Conservation (phyloP, 1,140 invertebrate genomes). For the Carcinoscorpius rotundicauda region DNA sequence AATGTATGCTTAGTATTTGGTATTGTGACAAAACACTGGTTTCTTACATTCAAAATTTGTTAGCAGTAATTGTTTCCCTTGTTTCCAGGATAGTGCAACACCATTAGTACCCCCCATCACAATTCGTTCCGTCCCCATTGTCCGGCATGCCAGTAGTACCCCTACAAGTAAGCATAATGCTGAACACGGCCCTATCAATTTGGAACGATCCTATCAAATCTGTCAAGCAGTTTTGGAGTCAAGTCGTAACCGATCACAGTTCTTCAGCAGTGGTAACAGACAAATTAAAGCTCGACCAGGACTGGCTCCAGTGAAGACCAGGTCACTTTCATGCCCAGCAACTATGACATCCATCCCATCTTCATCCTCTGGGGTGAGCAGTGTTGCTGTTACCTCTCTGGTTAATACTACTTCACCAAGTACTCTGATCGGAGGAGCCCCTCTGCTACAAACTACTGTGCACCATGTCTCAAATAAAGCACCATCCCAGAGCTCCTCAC, state of each 20-base stretch:
- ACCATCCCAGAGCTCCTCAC: slow-evolving; percentile 2
- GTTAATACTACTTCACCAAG: too few relatives aligned
- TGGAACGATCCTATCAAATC: slow-evolving; percentile 89
- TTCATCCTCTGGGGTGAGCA: background rate
- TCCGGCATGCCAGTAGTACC: too few relatives aligned
- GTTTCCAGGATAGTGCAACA: too few relatives aligned
- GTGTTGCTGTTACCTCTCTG: too few relatives aligned
- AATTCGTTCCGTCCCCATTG: slow-evolving; percentile 16
- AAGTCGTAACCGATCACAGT: slow-evolving; percentile 70
- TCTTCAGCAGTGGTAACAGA: slow-evolving; percentile 42
- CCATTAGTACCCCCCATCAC: slow-evolving; percentile 18
- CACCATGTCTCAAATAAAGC: too few relatives aligned
- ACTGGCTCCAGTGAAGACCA: background rate
- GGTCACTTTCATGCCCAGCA: background rate
- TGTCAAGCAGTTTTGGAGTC: slow-evolving; percentile 90
- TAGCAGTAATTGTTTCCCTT: too few relatives aligned
- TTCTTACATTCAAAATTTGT: too few relatives aligned
- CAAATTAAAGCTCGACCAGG: slow-evolving; percentile 2
- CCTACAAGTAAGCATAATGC: slow-evolving; percentile 8
- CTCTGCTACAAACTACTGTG: slow-evolving; percentile 1
- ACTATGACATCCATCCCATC: background rate
- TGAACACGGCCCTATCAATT: slow-evolving; percentile 53
- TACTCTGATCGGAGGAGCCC: background rate
- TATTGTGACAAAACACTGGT: too few relatives aligned
- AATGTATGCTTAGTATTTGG: too few relatives aligned